Percentiles rank a stretch among this genome's conserved stretches.
Conservation (phyloP, 2,797 vertebrate genomes). For the Pampus argenteus region DNA sequence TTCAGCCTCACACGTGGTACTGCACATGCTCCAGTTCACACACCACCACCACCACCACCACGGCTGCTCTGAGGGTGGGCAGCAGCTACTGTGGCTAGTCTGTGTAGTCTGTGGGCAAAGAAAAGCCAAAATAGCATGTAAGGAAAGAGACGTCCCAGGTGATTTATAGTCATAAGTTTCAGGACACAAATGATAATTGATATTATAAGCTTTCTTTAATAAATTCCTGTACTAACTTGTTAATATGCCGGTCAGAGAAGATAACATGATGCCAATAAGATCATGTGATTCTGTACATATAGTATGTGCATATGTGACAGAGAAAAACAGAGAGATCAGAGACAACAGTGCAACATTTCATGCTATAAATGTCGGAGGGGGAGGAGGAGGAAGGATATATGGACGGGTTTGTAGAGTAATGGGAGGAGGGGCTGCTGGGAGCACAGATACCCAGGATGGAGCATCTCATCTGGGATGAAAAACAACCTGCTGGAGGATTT, state of each 20-base stretch:
- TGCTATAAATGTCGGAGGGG: slow-evolving; percentile 48
- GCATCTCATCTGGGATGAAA: slow-evolving; percentile 59
- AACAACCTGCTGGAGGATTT: slow-evolving; percentile 51
- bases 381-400: slow-evolving; percentile 56
- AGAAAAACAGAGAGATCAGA: slow-evolving; percentile 9
- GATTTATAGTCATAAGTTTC: background rate
- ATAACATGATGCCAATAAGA: slow-evolving; percentile 5
- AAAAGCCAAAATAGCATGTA: slow-evolving; percentile 47
- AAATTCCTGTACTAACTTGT: background rate
- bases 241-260: slow-evolving; percentile 13
- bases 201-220: background rate
- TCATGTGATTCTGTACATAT: slow-evolving; percentile 6
- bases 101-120: slow-evolving; percentile 52
- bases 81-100: slow-evolving; percentile 40
- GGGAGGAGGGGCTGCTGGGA: slow-evolving; percentile 34
- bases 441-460: slow-evolving; percentile 26
- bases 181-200: background rate
- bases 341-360: slow-evolving; percentile 9
- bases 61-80: slow-evolving; percentile 56
- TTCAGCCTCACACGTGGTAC: slow-evolving; percentile 54
- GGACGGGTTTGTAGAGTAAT: slow-evolving; percentile 41
- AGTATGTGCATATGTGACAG: background rate
- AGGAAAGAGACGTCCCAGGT: background rate
- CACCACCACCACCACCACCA: slow-evolving; percentile 25
- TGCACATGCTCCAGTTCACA: slow-evolving; percentile 61